Base-by-base conservation (phyloP, 2,113 vertebrate species). In the Pseudorhombus dupliciocellatus region DNA sequence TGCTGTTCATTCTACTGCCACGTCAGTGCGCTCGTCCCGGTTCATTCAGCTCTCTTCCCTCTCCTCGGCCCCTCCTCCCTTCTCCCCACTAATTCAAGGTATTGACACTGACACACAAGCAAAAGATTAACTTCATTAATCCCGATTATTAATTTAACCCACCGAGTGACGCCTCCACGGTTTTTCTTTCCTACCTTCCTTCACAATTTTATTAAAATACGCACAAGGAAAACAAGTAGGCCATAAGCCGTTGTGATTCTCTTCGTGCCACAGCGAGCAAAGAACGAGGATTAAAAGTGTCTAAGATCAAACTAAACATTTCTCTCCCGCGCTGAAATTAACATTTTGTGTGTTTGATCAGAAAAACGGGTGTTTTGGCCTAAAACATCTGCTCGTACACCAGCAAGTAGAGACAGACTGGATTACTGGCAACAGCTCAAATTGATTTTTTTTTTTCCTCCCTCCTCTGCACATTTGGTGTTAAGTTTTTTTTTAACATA, bases 81-180 rank as follows among this genome's bases (percentile, higher is more conserved):
- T 67, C 79, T 83, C 75, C 15, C 76, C 80, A 87, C 89, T 92
- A 88, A 92, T 93, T 82, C 62, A 57, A 84, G 77, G 80, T 87
- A 77, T 90, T 89, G 75, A 87, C 75, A 80, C 88, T 83, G 85
- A 92, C 84, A 70, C 85, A 76, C 83, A 68, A 77, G 83, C 85
- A 75, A 84, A 73, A 81, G 79, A 92, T 92, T 90, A 89, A 92
- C 87, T 82, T 56, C 72, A 92, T 93, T 92, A 92, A 92, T 91
- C 88, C 83, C 46, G 46, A 68, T 84, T 84, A 79, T 85, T 55
- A 80, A 82, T 88, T 92, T 90, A 91, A 91, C 90, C 84, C 87
- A 83, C 85, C 82, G 86, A 92, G 80, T 85, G 87, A 80, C 67
- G 67, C 54, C 58, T 80, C 51, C 63, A 68, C 53, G 70, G 68